phyloP scores from a whole-genome alignment of 2,797 vertebrate genomes.

The Varecia variegata region DNA sequence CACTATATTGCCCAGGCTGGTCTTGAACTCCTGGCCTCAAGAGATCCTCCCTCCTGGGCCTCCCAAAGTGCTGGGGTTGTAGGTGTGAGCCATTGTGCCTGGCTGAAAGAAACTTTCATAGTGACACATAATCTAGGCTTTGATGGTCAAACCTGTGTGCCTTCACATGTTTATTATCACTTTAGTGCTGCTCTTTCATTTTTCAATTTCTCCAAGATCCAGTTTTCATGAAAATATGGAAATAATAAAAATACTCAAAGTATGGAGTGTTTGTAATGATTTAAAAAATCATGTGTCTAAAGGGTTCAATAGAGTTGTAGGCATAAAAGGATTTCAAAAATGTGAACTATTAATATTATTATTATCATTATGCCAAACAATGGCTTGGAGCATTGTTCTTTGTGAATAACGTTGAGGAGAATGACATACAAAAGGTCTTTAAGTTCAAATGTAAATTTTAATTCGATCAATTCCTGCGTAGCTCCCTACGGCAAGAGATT shows the following conservation, averaged over 20 bases:
- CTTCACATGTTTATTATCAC: no score
- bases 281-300: background rate
- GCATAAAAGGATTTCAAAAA: background rate
- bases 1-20: background rate
- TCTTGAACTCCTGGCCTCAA: background rate
- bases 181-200: no score
- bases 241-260: background rate
- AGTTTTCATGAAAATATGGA: background rate
- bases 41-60: background rate
- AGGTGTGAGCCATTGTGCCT: background rate
- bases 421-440: background rate
- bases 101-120: background rate
- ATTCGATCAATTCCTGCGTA: background rate
- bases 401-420: background rate
- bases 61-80: background rate
- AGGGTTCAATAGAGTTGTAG: background rate
- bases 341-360: background rate
- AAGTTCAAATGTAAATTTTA: constrained; percentile 5
- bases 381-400: background rate
- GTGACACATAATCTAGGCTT: background rate
- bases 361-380: background rate
- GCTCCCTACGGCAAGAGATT: background rate
- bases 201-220: background rate
- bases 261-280: background rate
- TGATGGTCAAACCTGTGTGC: background rate